Percentiles rank a stretch among this genome's conserved stretches.
These are phyloP conservation scores for Sarcoramphus papa DNA, from an alignment of 2,797 vertebrate species.

Conservation along the genomic window DNA sequence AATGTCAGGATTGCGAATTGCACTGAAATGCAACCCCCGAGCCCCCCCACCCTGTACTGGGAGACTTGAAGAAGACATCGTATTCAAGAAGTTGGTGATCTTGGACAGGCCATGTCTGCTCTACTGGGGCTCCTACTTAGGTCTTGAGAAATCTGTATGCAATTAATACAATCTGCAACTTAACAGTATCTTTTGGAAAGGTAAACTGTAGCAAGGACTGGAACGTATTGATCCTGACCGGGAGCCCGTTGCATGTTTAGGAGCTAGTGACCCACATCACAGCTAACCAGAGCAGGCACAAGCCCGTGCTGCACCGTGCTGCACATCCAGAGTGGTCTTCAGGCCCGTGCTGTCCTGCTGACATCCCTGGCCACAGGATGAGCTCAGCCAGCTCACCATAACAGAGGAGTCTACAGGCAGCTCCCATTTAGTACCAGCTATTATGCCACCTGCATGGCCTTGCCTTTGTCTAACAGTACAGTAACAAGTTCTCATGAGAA, in stretches of 20 bases:
- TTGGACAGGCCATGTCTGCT: not conserved
- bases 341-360: fast-evolving
- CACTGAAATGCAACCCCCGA: not conserved
- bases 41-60: fast-evolving
- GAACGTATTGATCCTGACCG: not conserved
- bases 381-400: not conserved
- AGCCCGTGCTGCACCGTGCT: not conserved
- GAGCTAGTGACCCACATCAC: not conserved
- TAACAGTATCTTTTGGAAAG: not conserved
- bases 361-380: too few relatives aligned
- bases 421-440: not conserved
- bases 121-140: not conserved
- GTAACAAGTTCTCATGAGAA: not conserved
- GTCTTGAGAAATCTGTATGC: not conserved
- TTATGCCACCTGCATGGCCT: not conserved
- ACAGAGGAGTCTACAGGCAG: not conserved
- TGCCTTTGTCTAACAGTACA: not conserved
- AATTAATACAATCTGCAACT: not conserved
- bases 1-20: not conserved
- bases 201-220: not conserved
- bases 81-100: not conserved
- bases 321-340: not conserved
- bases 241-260: not conserved
- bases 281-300: not conserved
- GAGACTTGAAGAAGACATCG: fast-evolving